Conservation (phyloP, 2,113 vertebrate species). For the Eidolon helvum region DNA sequence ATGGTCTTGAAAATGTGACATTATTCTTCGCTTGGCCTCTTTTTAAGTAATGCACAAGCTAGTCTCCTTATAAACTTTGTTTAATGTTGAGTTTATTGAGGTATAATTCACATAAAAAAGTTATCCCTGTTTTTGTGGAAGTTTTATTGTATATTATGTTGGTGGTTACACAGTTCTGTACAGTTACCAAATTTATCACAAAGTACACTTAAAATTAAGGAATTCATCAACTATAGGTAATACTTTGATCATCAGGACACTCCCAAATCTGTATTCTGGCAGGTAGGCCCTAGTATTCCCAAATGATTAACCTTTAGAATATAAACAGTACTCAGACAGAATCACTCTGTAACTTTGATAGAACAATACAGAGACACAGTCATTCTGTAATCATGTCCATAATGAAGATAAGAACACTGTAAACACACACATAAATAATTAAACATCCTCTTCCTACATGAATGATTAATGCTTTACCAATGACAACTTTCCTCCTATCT, state of each 20-base stretch:
- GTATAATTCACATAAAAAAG: conserved; percentile 16
- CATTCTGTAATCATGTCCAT: neutral
- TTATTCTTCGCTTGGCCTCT: neutral
- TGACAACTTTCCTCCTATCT: neutral
- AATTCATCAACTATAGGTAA: neutral
- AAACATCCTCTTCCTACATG: neutral
- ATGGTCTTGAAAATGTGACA: neutral
- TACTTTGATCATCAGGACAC: neutral
- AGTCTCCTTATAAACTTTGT: neutral
- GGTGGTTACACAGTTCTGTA: neutral
- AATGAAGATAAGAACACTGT: neutral
- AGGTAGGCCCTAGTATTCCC: neutral
- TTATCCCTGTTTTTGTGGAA: neutral
- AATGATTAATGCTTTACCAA: neutral
- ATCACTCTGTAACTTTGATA: neutral
- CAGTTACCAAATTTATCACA: neutral
- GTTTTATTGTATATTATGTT: neutral
- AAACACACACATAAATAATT: neutral
- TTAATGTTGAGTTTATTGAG: neutral
- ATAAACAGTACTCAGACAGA: neutral
- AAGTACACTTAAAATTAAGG: neutral
- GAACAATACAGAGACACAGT: neutral
- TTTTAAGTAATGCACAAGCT: neutral
- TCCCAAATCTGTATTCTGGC: neutral
- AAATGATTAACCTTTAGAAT: conserved; percentile 22